Evolutionary conservation across 2,797 vertebrate species (phyloP).

Genomic region (Lycodopsis pacificus): DNA sequence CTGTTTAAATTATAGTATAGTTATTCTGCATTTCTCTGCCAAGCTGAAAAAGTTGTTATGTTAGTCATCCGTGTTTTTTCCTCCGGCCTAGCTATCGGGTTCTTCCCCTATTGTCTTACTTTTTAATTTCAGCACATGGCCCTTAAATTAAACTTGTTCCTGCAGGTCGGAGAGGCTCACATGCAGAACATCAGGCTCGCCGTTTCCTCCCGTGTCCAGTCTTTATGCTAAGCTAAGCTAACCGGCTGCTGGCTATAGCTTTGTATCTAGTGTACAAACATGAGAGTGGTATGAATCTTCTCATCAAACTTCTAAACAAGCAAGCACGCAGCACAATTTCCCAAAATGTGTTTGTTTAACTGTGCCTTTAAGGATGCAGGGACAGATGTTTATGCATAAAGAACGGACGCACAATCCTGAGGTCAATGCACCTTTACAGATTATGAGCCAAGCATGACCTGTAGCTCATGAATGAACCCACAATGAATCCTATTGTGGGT

Average conservation of each 20-base stretch:
- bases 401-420: neutral
- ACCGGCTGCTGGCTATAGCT: neutral
- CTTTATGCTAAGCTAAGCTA: neutral
- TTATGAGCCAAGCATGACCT: neutral
- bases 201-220: neutral
- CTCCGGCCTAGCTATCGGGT: neutral
- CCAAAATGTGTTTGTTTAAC: neutral
- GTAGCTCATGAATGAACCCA: neutral
- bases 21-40: slow-evolving; percentile 4
- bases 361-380: neutral
- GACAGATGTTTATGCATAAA: neutral
- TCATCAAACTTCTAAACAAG: neutral
- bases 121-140: neutral
- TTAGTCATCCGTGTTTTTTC: neutral
- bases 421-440: neutral
- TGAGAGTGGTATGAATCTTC: too few species aligned
- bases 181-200: too few species aligned
- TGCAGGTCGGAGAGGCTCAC: too few species aligned
- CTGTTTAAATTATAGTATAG: neutral
- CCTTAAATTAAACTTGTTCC: neutral
- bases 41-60: neutral
- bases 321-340: neutral
- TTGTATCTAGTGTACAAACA: neutral
- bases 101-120: neutral
- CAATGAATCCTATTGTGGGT: neutral